phyloP scores from a whole-genome alignment of 2,113 vertebrate species.

The Spheniscus mendiculus region DNA sequence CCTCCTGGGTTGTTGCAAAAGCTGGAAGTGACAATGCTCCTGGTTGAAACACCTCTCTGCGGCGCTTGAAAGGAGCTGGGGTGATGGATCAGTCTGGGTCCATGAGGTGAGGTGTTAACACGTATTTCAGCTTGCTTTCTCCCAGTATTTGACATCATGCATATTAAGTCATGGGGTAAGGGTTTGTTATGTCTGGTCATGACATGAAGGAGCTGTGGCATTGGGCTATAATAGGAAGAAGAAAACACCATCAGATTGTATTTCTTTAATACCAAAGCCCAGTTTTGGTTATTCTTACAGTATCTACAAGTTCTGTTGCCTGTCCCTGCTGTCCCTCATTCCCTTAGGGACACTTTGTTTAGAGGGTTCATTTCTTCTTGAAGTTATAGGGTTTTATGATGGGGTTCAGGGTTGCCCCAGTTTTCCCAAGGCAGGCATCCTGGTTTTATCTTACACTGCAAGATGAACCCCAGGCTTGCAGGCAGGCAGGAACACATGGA shows the following conservation, averaged over 20 bases:
- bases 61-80: background rate
- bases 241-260: background rate
- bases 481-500: background rate
- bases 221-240: background rate
- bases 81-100: background rate
- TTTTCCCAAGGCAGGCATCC: background rate
- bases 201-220: background rate
- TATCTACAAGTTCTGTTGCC: background rate
- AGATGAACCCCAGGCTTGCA: background rate
- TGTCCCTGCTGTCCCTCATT: background rate
- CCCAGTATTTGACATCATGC: background rate
- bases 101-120: background rate
- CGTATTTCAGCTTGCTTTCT: background rate
- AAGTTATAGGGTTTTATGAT: background rate
- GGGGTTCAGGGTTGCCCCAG: background rate
- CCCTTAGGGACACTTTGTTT: background rate
- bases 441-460: background rate
- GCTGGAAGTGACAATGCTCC: background rate
- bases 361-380: background rate
- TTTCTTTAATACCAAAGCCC: background rate
- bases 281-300: background rate
- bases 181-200: background rate
- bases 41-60: background rate
- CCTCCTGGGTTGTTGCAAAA: background rate
- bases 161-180: background rate